Base-by-base conservation (phyloP, 2,797 vertebrate species). In the Poeciliopsis turneri region DNA sequence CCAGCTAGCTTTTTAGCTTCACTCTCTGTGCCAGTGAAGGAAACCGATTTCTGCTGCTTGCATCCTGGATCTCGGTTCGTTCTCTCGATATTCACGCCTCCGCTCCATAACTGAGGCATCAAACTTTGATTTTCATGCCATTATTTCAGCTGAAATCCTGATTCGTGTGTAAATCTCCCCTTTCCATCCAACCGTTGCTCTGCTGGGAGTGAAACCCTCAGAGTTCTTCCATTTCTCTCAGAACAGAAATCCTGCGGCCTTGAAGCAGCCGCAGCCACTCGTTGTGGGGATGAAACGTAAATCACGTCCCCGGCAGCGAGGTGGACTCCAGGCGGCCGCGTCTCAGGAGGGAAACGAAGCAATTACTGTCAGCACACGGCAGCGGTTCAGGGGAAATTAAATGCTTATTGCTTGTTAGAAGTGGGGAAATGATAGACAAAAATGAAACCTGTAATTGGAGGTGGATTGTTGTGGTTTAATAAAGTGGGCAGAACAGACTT, bases 361-460 rank as follows among this genome's bases (percentile, higher is more conserved):
- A 86, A 90, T 92, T 88, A 88, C 79, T 10, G 83, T 28, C 75
- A 45, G 83, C 89, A 85, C 88, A 89, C 90, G 55, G 79, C 64
- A 80, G 77, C 33, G 18, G 69, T 86, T 79, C 85, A 73, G 77
- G 79, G 82, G 87, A 87, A 90, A 89, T 88, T 45, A 87, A 89
- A 87, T 41, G 82, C 82, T 89, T 83, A 88, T 85, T 84, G 88
- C 83, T 87, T 41, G 81, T 81, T 81, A 84, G 81, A 69, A 75
- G 49, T 57, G 78, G 66, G 28, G 43, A 77, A 84, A 89, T 74
- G 75, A 86, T 72, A 30, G 81, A 76, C 0, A 69, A 78, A 88
- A 72, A 86, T 72, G 66, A 76, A 86, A 79, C 76, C 46, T 55
- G 55, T 59, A 75, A 75, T 0, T 72, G 68, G 46, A 68, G 78